Evolutionary conservation across 2,888 invertebrate species (phyloP).

Genomic region (Parnassius orleans): DNA sequence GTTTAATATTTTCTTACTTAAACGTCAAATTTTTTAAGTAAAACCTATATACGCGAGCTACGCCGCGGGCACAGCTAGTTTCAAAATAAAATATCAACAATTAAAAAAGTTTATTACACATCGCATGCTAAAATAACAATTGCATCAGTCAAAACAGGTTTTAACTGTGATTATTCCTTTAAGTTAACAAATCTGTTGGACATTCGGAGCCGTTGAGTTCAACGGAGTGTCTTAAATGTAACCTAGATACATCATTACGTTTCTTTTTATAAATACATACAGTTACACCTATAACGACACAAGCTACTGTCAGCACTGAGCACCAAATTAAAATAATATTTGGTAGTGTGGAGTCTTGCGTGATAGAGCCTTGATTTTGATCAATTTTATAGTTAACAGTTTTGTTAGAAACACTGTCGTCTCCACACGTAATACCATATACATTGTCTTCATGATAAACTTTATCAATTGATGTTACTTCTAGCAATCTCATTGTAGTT

Average conservation of each 20-base stretch:
- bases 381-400: slow-evolving; percentile 15
- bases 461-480: slow-evolving; percentile 64
- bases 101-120: too few species aligned
- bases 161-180: neutral
- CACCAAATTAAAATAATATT: slow-evolving; percentile 39
- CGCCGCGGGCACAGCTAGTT: too few species aligned
- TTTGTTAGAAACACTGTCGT: slow-evolving; percentile 33
- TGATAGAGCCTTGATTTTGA: neutral
- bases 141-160: neutral
- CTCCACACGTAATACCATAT: slow-evolving; percentile 67
- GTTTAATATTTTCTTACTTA: too few species aligned
- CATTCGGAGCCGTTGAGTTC: slow-evolving; percentile 48
- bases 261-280: slow-evolving; percentile 33
- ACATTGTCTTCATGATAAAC: slow-evolving; percentile 71
- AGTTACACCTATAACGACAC: slow-evolving; percentile 32
- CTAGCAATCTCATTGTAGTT: slow-evolving; percentile 41
- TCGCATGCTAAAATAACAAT: too few species aligned
- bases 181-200: slow-evolving; percentile 39
- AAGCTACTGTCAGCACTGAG: slow-evolving; percentile 38
- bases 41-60: too few species aligned
- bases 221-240: slow-evolving; percentile 47
- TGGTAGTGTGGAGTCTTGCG: slow-evolving; percentile 21
- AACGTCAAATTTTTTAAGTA: too few species aligned
- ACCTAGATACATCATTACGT: slow-evolving; percentile 36
- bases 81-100: too few species aligned